These are phyloP conservation scores for Odontophorus gujanensis DNA, from an alignment of 2,113 vertebrate species.

Conservation along the genomic window DNA sequence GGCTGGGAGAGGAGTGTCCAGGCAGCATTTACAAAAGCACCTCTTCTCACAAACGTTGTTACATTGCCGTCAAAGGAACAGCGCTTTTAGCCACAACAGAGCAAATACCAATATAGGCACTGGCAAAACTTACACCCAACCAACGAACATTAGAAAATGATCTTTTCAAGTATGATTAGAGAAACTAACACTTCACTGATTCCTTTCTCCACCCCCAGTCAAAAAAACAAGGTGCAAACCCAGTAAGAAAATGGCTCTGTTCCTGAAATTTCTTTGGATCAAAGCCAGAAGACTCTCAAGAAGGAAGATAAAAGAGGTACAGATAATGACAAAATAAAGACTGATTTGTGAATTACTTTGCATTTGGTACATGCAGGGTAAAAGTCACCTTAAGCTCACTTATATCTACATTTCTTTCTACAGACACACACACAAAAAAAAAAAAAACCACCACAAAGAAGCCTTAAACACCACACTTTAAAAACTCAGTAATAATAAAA, in stretches of 20 bases:
- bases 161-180: not conserved
- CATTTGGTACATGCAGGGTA: not conserved
- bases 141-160: not conserved
- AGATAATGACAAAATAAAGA: not conserved
- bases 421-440: too few species aligned
- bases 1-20: not conserved
- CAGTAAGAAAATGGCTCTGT: not conserved
- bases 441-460: not conserved
- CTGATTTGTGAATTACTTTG: not conserved
- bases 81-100: not conserved
- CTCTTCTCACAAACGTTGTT: not conserved
- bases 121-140: not conserved
- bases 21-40: not conserved
- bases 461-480: not conserved
- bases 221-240: not conserved
- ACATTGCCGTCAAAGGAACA: fast-evolving
- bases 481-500: not conserved
- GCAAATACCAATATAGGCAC: not conserved
- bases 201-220: too few species aligned
- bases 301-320: not conserved
- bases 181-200: not conserved
- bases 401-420: not conserved
- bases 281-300: not conserved
- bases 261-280: not conserved
- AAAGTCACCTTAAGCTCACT: not conserved